A percentile compares a stretch with the other conserved stretches of the same genome.
phyloP scores from a whole-genome alignment of 2,888 invertebrate genomes.

The Parnassius mnemosyne region DNA sequence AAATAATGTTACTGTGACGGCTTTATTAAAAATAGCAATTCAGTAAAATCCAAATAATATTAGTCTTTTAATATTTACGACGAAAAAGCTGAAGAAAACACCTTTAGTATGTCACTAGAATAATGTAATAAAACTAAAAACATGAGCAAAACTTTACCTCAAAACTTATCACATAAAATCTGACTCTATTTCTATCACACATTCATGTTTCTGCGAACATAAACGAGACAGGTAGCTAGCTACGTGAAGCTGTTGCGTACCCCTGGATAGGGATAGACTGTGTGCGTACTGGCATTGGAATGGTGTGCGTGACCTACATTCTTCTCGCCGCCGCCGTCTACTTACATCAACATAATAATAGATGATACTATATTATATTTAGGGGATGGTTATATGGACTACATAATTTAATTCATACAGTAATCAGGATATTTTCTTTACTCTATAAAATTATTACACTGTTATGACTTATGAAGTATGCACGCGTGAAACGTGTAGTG shows the following conservation, averaged over 20 bases:
- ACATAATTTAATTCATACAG: neutral
- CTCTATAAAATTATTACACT: no score
- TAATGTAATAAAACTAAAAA: no score
- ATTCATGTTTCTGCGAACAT: conserved; percentile 2
- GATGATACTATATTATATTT: conserved; percentile 6
- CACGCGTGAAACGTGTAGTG: no score
- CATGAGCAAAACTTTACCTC: neutral
- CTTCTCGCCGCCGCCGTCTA: conserved; percentile 22
- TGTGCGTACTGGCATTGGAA: conserved; percentile 29
- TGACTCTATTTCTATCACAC: neutral
- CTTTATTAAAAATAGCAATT: no score
- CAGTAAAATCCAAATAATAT: no score
- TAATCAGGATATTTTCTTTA: no score
- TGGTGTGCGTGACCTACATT: conserved; percentile 69
- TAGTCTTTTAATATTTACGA: no score
- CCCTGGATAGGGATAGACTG: conserved; percentile 16
- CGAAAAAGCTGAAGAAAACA: no score
- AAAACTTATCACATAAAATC: conserved; percentile 3
- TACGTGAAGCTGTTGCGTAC: conserved; percentile 10
- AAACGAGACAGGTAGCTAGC: conserved; percentile 2
- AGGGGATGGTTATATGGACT: conserved; percentile 4
- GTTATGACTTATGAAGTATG: no score
- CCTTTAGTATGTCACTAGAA: no score
- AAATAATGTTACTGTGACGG: no score
- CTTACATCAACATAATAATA: conserved; percentile 21